These are phyloP conservation scores for Telmatherina bonti DNA, from an alignment of 2,797 vertebrate genomes.

Conservation along the genomic window DNA sequence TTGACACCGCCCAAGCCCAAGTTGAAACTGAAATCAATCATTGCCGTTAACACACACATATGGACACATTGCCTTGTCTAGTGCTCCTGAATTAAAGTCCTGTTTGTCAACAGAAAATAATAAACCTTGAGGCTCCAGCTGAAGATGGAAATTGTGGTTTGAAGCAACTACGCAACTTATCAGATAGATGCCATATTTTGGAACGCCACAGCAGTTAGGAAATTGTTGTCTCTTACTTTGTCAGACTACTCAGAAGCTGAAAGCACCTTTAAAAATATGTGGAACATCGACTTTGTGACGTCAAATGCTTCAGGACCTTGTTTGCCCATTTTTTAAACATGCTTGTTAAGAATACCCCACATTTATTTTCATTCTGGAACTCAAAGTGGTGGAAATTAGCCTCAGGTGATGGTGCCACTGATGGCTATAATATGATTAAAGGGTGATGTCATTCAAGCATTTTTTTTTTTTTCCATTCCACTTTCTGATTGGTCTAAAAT, in stretches of 20 bases:
- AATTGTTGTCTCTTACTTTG: background rate
- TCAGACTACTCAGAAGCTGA: background rate
- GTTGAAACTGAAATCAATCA: slow-evolving; percentile 74
- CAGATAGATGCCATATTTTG: slow-evolving; percentile 22
- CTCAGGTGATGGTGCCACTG: slow-evolving; percentile 46
- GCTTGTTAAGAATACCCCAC: slow-evolving; percentile 6
- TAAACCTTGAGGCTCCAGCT: slow-evolving; percentile 48
- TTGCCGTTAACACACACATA: slow-evolving; percentile 39
- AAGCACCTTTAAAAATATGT: background rate
- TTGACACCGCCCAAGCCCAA: slow-evolving; percentile 62
- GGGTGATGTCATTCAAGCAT: slow-evolving; percentile 52
- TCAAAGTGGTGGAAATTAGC: slow-evolving; percentile 58
- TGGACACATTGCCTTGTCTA: slow-evolving; percentile 20
- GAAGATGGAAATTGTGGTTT: slow-evolving; percentile 38
- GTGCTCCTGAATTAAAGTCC: slow-evolving; percentile 55
- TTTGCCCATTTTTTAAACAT: slow-evolving; percentile 13
- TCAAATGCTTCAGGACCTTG: background rate
- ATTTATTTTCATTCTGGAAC: slow-evolving; percentile 23
- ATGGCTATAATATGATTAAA: slow-evolving; percentile 43
- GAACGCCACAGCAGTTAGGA: background rate
- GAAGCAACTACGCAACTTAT: too few species aligned
- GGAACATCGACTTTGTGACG: background rate
- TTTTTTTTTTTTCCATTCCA: slow-evolving; percentile 38
- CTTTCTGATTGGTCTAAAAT: slow-evolving; percentile 40
- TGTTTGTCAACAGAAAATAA: slow-evolving; percentile 65